Base-by-base conservation (phyloP, 2,888 invertebrate species). In the Rhodophaea formosa region DNA sequence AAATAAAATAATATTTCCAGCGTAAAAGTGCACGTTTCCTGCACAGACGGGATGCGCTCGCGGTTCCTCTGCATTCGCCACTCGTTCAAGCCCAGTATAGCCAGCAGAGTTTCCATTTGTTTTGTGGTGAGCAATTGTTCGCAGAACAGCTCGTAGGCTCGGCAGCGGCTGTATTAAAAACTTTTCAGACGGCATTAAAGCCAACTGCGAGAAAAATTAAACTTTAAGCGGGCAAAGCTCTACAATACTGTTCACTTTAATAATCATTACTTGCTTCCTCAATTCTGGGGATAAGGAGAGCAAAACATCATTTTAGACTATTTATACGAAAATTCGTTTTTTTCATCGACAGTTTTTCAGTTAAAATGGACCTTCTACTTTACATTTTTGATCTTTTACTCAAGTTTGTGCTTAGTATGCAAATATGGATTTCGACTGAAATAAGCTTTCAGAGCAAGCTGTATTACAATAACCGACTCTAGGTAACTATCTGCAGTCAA, bases 11-110 rank as follows among this genome's bases (percentile, higher is more conserved):
- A 58, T 57, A 57, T 59, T 64, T 61, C 59, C 60, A 54, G 53
- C 62, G 61, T 60, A 61, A 63, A 63, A 62, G 60, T 59, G 57
- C 56, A 58, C 57, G 60, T 59, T 64, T 64, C 64, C 60, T 58
- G 61, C 54, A 60, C 57, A 57, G 61, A 58, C 60, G 63, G 59
- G 59, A 59, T 55, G 57, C 58, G 60, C 47, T 54, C 58, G 59
- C 54, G 43, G 53, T 58, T 53, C 44, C 32, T 17, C 16, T 55
- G 54, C 45, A 46, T 55, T 55, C 44, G 54, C 54, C 44, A 54
- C 32, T 54, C 15, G 32, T 55, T 32, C 15, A 46, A 46, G 17
- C n/a, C 39, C 39, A 29, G 10, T 7, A 23, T 1, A 56, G 39
- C 39, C 39, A 29, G 10, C 12, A 23, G 3, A 56, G 39, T 29